Conservation (phyloP, 92 coral and sea anemone genomes). For the Palythoa grandiflora region DNA sequence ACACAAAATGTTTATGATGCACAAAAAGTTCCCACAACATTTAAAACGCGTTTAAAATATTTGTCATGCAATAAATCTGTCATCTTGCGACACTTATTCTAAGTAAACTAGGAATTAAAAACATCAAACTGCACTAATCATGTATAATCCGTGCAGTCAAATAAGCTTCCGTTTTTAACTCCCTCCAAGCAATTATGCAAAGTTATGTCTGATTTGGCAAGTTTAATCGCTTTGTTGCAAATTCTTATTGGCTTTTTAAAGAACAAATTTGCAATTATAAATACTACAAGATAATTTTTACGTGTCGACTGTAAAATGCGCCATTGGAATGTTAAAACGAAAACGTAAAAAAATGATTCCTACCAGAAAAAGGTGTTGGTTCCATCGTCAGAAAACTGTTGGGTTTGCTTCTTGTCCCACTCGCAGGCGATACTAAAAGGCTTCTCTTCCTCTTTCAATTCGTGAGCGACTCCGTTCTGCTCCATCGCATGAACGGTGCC, state of each 20-base stretch:
- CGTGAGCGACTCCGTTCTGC: constrained; percentile 31
- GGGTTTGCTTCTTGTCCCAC: constrained; percentile 87
- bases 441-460: constrained; percentile 53
- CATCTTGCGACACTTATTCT: not conserved
- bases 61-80: not conserved
- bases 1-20: not conserved
- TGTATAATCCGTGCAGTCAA: no score
- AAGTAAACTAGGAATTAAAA: no score
- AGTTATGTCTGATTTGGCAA: not conserved
- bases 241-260: not conserved
- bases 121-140: no score
- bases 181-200: not conserved
- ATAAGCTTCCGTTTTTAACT: not conserved
- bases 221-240: not conserved
- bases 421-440: constrained; percentile 81
- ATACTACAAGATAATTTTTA: not conserved
- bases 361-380: constrained; percentile 91
- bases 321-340: not conserved
- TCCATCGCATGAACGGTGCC: constrained; percentile 12
- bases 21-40: not conserved
- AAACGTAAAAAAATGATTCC: constrained; percentile 17
- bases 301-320: not conserved
- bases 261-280: constrained; percentile 12
- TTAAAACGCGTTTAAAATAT: not conserved
- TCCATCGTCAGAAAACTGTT: constrained; percentile 88